A percentile compares a stretch with the other conserved stretches of the same genome.
These are phyloP conservation scores for Mirza zaza DNA, from an alignment of 2,113 vertebrate genomes.

Conservation along the genomic window DNA sequence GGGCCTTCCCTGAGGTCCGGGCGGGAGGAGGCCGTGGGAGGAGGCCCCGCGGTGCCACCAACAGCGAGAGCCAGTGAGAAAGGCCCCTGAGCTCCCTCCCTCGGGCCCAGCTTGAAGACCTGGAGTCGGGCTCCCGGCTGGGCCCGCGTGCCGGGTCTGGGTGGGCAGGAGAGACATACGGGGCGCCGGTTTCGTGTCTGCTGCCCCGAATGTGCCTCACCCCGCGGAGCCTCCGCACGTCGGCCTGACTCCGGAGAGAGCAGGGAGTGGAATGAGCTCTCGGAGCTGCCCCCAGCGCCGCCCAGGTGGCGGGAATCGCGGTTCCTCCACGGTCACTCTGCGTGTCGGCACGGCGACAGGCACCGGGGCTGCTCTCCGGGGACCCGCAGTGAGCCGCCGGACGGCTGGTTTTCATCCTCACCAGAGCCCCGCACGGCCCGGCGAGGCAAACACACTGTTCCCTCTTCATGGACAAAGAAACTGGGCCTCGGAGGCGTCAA, in stretches of 20 bases:
- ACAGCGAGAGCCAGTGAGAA: neutral
- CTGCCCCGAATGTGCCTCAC: neutral
- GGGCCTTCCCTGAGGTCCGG: fast-evolving
- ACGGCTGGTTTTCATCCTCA: neutral
- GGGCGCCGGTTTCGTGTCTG: neutral
- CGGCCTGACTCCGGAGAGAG: neutral
- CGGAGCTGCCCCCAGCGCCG: no score
- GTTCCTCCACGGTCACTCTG: fast-evolving
- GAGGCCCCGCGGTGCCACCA: neutral
- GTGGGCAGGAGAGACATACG: no score
- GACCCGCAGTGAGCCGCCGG: neutral
- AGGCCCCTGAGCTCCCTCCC: neutral
- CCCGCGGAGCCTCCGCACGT: neutral
- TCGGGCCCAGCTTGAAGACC: neutral
- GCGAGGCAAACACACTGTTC: neutral
- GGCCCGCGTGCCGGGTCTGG: no score
- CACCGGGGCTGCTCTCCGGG: neutral
- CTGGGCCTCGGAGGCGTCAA: neutral
- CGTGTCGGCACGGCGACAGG: fast-evolving
- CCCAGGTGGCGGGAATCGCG: neutral
- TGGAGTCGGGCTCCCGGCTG: neutral
- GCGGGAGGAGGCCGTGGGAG: no score
- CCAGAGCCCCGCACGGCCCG: neutral
- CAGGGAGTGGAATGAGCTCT: no score
- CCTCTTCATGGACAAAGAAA: neutral